Conservation (phyloP, 2,888 invertebrate species). For the Sinodicranocentrus sp. region DNA sequence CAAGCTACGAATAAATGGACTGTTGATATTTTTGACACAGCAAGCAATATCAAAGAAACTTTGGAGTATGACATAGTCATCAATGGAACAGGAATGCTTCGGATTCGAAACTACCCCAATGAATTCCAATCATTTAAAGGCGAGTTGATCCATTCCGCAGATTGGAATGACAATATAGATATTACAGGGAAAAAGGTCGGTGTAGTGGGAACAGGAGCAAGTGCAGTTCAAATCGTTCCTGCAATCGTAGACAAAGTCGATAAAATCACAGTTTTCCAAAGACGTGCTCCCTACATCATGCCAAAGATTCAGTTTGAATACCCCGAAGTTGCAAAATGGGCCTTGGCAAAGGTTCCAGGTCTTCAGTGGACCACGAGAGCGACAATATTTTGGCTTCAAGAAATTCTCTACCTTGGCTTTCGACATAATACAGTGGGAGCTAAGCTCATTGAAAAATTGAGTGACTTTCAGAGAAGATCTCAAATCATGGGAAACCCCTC, state of each 20-base stretch:
- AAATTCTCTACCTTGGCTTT: constrained; percentile 41
- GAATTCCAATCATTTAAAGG: constrained; percentile 52
- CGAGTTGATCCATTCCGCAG: constrained; percentile 56
- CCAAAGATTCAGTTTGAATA: constrained; percentile 48
- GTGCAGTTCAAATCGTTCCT: constrained; percentile 68
- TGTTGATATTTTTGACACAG: neutral
- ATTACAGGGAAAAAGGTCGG: constrained; percentile 64
- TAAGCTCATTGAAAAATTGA: constrained; percentile 30
- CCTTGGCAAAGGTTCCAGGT: constrained; percentile 57
- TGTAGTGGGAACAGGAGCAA: constrained; percentile 68
- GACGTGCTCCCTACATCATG: constrained; percentile 51
- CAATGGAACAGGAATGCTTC: constrained; percentile 60
- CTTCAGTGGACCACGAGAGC: constrained; percentile 45
- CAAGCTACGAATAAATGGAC: constrained; percentile 47
- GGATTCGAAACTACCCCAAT: constrained; percentile 62
- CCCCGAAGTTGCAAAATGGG: constrained; percentile 39
- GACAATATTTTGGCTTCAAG: constrained; percentile 48
- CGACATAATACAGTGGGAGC: constrained; percentile 45
- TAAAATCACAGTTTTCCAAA: constrained; percentile 60
- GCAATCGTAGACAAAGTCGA: constrained; percentile 57
- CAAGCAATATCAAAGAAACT: constrained; percentile 16
- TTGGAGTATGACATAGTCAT: constrained; percentile 45
- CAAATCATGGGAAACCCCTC: constrained; percentile 40
- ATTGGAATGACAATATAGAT: constrained; percentile 56
- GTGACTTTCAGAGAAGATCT: constrained; percentile 35